phyloP scores from a whole-genome alignment of 1,140 invertebrate species.

The Gyrodactylus bullatarudis region DNA sequence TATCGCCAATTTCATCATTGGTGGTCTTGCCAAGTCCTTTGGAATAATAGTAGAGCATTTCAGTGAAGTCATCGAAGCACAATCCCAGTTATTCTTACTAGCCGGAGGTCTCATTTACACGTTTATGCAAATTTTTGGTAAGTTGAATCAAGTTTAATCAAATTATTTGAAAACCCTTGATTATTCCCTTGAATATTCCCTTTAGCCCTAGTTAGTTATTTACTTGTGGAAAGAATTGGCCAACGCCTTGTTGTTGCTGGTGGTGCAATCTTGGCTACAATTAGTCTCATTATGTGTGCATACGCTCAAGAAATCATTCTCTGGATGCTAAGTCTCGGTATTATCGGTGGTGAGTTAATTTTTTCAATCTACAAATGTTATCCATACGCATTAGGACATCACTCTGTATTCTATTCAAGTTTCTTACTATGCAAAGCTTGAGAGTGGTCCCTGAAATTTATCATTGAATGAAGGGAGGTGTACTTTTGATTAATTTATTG shows the following conservation, averaged over 20 bases:
- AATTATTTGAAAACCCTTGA: not conserved
- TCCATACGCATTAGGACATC: too few species aligned
- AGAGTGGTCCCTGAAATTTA: too few species aligned
- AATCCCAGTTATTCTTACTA: not conserved
- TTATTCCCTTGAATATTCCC: not conserved
- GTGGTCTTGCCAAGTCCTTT: not conserved
- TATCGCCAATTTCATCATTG: not conserved
- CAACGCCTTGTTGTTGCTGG: not conserved
- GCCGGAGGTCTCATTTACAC: not conserved
- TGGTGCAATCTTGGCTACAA: not conserved
- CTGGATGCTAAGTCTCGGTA: not conserved
- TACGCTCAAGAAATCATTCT: not conserved
- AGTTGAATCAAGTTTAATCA: not conserved
- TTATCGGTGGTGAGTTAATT: not conserved
- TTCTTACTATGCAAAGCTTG: too few species aligned
- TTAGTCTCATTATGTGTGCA: not conserved
- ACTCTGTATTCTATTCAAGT: too few species aligned
- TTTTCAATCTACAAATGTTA: too few species aligned
- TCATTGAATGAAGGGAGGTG: too few species aligned
- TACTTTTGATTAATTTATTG: too few species aligned
- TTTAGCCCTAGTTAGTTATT: not conserved
- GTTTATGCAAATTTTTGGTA: not conserved
- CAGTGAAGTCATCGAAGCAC: not conserved
- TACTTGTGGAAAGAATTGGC: not conserved
- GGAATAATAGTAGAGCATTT: not conserved